Evolutionary conservation across 1,140 invertebrate species (phyloP), one percentile per base, ranked within the genome.

Genomic region (Lasioglossum baleicum): DNA sequence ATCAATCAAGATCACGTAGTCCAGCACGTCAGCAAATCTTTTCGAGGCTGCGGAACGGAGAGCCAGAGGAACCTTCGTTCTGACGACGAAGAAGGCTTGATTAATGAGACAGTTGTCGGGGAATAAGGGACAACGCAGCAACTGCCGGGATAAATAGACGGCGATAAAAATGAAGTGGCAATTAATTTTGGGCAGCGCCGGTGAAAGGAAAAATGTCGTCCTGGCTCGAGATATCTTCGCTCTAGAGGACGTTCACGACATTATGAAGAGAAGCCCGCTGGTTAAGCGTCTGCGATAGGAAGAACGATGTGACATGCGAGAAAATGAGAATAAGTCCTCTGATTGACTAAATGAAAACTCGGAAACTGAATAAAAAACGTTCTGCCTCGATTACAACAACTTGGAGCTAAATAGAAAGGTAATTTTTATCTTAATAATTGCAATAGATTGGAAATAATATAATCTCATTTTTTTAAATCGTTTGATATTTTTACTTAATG

Each of bases 151-250:
- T 89, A 88, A 89, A 89, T 89, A 88, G 88, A 88, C 81, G 88
- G 82, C 83, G 88, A 89, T 89, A 89, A 89, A 89, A 89, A 84
- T 88, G 86, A 85, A 89, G 88, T 89, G 86, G 88, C 87, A 89
- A 89, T 89, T 89, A 89, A 89, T 89, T 89, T 89, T 83, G 88
- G 86, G 85, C 88, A 84, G 86, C 72, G 60, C 68, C 64, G 75
- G 83, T 69, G 80, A 80, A 79, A 75, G 75, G 67, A 80, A 56
- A 77, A 82, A 86, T 61, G 84, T 87, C 84, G 74, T 70, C 44
- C 67, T n/a, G 51, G 72, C 81, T 71, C 61, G 75, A 82, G 82
- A 78, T 75, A 82, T 66, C 81, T 85, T 78, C 74, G 82, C 75
- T 83, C 79, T 84, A 80, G 84, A 85, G 86, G 64, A 88, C 76